phyloP scores from a whole-genome alignment of 2,797 vertebrate genomes.

The Spheniscus humboldti region DNA sequence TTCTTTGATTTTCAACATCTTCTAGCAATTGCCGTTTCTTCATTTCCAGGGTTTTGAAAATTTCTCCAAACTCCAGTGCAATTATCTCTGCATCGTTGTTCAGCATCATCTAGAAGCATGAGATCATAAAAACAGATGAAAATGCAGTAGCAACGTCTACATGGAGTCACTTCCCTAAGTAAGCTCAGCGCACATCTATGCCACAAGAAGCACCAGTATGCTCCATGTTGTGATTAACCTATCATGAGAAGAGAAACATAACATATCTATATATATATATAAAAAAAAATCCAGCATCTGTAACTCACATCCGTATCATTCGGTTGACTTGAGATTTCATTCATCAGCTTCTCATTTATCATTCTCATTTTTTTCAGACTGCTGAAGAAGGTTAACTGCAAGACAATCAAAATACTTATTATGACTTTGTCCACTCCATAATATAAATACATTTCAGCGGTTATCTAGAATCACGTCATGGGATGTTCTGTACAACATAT shows the following conservation, averaged over 20 bases:
- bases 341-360: constrained; percentile 55
- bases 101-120: background rate
- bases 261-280: background rate
- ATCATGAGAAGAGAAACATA: background rate
- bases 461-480: background rate
- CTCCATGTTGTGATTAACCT: background rate
- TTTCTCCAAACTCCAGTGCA: constrained; percentile 54
- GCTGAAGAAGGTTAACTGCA: constrained; percentile 68
- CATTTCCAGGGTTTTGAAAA: constrained; percentile 53
- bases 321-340: constrained; percentile 24
- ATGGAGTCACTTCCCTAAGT: background rate
- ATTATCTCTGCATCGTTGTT: constrained; percentile 53
- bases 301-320: constrained; percentile 41
- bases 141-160: background rate
- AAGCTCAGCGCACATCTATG: background rate
- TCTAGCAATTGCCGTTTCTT: constrained; percentile 62
- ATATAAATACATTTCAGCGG: background rate
- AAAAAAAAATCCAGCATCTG: background rate
- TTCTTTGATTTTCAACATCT: constrained; percentile 57
- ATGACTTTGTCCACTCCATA: background rate
- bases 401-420: background rate
- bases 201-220: background rate
- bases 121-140: background rate
- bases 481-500: background rate
- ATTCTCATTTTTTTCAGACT: constrained; percentile 65